A percentile compares a stretch with the other conserved stretches of the same genome.
phyloP scores from a whole-genome alignment of 1,140 invertebrate genomes.

The Hirudo medicinalis region DNA sequence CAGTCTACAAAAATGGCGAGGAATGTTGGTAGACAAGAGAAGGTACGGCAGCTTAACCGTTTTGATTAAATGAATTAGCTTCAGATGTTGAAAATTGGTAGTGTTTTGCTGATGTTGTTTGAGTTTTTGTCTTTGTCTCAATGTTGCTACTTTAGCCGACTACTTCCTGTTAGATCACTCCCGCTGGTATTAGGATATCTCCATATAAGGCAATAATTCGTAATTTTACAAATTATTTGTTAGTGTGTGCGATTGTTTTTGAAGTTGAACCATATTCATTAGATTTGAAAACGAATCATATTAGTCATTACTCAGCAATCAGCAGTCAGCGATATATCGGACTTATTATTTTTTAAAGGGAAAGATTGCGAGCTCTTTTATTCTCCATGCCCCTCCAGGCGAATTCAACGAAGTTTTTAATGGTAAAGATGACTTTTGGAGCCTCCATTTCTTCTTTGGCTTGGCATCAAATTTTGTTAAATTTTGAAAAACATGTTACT shows the following conservation, averaged over 20 bases:
- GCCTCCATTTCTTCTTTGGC: background rate
- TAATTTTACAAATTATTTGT: background rate
- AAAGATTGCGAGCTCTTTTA: conserved; percentile 91
- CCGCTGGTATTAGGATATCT: background rate
- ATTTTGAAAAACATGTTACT: background rate
- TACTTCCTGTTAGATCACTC: background rate
- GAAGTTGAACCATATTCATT: background rate
- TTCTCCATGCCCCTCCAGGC: conserved; percentile 91
- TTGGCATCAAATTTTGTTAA: background rate
- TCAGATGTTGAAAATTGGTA: background rate
- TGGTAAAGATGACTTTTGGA: conserved; percentile 42
- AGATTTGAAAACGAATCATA: background rate
- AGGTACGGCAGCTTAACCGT: background rate
- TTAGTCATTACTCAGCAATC: background rate
- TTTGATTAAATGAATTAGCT: conserved; percentile 5
- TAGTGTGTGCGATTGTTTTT: background rate
- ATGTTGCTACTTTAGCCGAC: background rate
- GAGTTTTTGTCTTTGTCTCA: background rate
- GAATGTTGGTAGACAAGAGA: background rate
- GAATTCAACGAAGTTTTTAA: conserved; percentile 99
- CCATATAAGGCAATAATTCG: background rate
- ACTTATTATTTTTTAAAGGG: conserved; percentile 46
- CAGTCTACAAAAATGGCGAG: conserved; percentile 11
- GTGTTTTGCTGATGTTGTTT: background rate
- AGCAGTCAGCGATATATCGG: background rate